Evolutionary conservation across 2,797 vertebrate genomes (phyloP).

Genomic region (Ispidina picta): DNA sequence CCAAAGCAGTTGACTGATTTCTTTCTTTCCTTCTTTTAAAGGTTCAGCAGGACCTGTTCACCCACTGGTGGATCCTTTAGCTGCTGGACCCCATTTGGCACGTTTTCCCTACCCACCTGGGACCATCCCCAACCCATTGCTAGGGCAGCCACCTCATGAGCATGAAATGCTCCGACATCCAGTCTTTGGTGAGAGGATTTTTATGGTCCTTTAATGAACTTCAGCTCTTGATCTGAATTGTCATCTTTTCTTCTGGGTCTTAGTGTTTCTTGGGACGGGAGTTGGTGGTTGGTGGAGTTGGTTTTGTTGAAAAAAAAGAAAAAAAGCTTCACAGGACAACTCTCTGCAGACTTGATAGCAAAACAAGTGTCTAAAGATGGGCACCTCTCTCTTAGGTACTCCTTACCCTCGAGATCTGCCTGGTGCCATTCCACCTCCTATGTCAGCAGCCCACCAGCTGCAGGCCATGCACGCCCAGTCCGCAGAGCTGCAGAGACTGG

Average conservation of each 20-base stretch:
- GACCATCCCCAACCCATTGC: conserved; percentile 93
- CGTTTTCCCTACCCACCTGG: conserved; percentile 97
- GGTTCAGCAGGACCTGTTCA: conserved; percentile 91
- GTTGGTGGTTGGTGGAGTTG: not conserved
- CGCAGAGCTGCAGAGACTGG: conserved; percentile 95
- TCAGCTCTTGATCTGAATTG: not conserved
- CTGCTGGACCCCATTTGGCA: conserved; percentile 93
- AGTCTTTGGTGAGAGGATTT: conserved; percentile 88
- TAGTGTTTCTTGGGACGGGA: not conserved
- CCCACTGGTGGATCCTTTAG: conserved; percentile 92
- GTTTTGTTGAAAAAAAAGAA: not conserved
- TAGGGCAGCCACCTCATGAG: conserved; percentile 93
- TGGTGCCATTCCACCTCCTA: conserved; percentile 91
- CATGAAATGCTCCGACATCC: conserved; percentile 99
- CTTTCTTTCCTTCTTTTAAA: conserved; percentile 56
- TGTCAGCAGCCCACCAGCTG: conserved; percentile 98
- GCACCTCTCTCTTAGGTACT: conserved; percentile 79
- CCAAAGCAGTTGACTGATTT: not conserved
- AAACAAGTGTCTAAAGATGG: not conserved
- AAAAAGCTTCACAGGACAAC: not conserved
- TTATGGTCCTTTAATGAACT: not conserved
- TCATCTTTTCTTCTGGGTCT: not conserved
- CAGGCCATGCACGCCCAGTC: conserved; percentile 99
- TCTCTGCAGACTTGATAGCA: not conserved
- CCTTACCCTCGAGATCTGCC: conserved; percentile 94